A percentile compares a stretch with the other conserved stretches of the same genome.
Conservation (phyloP, 2,113 vertebrate species). For the Pseudonaja textilis region DNA sequence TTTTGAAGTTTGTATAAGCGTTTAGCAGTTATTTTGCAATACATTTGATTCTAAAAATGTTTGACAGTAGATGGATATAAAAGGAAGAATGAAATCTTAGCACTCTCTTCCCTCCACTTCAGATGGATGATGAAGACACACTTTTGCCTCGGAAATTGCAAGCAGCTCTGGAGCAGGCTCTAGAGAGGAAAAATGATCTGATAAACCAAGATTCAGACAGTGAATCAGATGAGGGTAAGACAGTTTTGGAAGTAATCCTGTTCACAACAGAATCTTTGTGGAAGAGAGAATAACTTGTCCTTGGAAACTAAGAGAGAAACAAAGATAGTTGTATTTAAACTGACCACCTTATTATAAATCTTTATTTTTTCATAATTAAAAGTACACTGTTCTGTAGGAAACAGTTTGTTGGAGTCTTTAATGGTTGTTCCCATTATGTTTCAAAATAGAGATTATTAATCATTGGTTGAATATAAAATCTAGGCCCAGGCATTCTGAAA, state of each 20-base stretch:
- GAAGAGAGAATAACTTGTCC: background rate
- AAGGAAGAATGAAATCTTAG: conserved; percentile 10
- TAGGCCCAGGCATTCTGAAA: background rate
- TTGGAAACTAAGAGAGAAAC: conserved; percentile 9
- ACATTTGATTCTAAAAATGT: background rate
- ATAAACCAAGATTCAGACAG: conserved; percentile 97
- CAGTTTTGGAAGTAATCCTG: conserved; percentile 22
- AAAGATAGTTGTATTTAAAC: background rate
- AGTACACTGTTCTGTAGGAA: background rate
- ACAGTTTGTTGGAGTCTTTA: background rate
- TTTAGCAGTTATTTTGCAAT: conserved; percentile 11
- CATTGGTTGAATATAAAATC: background rate
- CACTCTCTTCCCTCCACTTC: conserved; percentile 8
- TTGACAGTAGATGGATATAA: background rate
- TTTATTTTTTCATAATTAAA: conserved; percentile 16
- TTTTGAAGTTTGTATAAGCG: background rate
- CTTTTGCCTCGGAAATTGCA: conserved; percentile 96
- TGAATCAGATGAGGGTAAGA: conserved; percentile 96
- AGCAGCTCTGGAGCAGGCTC: conserved; percentile 93
- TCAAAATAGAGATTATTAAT: background rate
- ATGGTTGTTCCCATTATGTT: background rate
- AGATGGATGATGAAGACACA: conserved; percentile 99
- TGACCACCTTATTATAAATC: background rate
- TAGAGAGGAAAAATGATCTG: conserved; percentile 94
- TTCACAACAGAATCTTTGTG: background rate